phyloP scores from a whole-genome alignment of 2,888 invertebrate species.

The Galerucella nymphaeae region DNA sequence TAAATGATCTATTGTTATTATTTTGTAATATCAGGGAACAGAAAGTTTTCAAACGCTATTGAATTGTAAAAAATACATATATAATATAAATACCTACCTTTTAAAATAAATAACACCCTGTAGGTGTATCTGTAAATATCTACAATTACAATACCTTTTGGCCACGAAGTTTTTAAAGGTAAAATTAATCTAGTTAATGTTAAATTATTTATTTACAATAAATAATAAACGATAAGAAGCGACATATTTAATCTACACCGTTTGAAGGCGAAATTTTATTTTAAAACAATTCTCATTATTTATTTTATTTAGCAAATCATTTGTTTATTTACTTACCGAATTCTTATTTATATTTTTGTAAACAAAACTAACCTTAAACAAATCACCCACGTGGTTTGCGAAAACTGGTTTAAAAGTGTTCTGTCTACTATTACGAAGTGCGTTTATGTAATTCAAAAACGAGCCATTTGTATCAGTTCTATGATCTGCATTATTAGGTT shows the following conservation, averaged over 20 bases:
- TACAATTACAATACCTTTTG: too few relatives aligned
- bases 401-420: slow-evolving; percentile 7
- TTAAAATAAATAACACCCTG: too few relatives aligned
- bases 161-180: too few relatives aligned
- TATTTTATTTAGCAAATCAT: background rate
- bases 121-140: too few relatives aligned
- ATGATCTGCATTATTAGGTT: too few relatives aligned
- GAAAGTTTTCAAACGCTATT: too few relatives aligned
- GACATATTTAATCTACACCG: background rate
- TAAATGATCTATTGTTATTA: too few relatives aligned
- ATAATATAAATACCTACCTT: too few relatives aligned
- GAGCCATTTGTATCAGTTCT: background rate
- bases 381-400: slow-evolving; percentile 1
- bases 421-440: background rate
- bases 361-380: slow-evolving; percentile 23
- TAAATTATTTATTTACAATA: background rate
- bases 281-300: background rate
- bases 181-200: background rate
- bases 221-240: background rate
- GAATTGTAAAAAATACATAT: too few relatives aligned
- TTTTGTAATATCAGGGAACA: too few relatives aligned
- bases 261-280: background rate
- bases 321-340: background rate
- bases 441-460: background rate
- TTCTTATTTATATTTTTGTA: background rate